phyloP scores from a whole-genome alignment of 1,140 invertebrate species.

The Drosophila simulans region DNA sequence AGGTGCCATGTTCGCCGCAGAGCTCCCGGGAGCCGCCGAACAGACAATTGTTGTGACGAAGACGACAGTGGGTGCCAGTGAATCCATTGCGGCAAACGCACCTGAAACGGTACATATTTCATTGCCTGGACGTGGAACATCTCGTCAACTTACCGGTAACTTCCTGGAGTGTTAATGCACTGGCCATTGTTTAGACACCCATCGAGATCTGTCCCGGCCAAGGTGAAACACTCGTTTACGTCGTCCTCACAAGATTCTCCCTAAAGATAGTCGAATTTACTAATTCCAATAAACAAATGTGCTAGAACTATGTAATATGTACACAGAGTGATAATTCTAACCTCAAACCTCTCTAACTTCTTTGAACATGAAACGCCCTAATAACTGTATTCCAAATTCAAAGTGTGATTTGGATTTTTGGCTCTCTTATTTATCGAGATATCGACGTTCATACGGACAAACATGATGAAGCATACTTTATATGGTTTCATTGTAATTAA shows the following conservation, averaged over 20 bases:
- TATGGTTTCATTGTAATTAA: too few relatives aligned
- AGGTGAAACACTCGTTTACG: slow-evolving; percentile 93
- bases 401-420: too few relatives aligned
- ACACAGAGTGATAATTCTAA: too few relatives aligned
- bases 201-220: slow-evolving; percentile 90
- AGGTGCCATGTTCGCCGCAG: slow-evolving; percentile 95
- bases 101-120: slow-evolving; percentile 84
- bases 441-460: too few relatives aligned
- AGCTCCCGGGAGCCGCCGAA: slow-evolving; percentile 89
- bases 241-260: slow-evolving; percentile 91
- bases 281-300: too few relatives aligned
- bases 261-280: slow-evolving; percentile 79
- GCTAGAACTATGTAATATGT: too few relatives aligned
- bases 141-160: slow-evolving; percentile 87
- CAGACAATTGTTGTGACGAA: slow-evolving; percentile 89
- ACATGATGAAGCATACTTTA: too few relatives aligned
- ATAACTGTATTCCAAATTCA: too few relatives aligned
- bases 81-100: slow-evolving; percentile 91
- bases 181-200: slow-evolving; percentile 96
- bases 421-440: too few relatives aligned
- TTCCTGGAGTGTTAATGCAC: slow-evolving; percentile 92
- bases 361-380: too few relatives aligned
- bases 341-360: too few relatives aligned
- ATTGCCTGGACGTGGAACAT: background rate
- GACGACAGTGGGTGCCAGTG: slow-evolving; percentile 92